A percentile compares a stretch with the other conserved stretches of the same genome.
phyloP scores from a whole-genome alignment of 2,888 invertebrate species.

The Catocala sponsa region DNA sequence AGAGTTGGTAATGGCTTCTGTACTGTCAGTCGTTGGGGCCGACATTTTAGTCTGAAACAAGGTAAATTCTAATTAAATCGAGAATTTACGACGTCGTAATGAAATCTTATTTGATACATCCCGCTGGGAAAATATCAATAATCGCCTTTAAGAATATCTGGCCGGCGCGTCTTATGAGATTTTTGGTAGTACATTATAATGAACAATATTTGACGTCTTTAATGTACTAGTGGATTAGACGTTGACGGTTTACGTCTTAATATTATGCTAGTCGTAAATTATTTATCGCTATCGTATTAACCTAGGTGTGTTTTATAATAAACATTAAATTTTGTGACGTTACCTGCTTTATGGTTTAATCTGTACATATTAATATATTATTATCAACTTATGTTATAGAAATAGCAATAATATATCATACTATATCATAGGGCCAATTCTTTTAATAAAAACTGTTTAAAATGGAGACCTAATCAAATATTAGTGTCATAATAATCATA shows the following conservation, averaged over 20 bases:
- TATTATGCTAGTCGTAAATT: constrained; percentile 28
- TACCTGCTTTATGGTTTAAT: constrained; percentile 2
- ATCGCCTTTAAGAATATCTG: constrained; percentile 20
- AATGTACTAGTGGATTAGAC: constrained; percentile 28
- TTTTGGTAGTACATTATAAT: constrained; percentile 28
- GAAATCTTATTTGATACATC: constrained; percentile 19
- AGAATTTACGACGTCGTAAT: constrained; percentile 1
- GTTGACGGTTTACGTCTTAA: constrained; percentile 26
- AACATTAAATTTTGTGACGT: constrained; percentile 17
- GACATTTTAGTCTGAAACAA: constrained; percentile 83
- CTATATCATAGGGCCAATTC: too few relatives aligned
- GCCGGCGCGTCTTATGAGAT: constrained; percentile 19
- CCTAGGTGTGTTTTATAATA: constrained; percentile 25
- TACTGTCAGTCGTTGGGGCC: constrained; percentile 84
- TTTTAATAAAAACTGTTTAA: too few relatives aligned
- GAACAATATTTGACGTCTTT: constrained; percentile 35
- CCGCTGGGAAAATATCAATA: constrained; percentile 20
- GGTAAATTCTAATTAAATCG: constrained; percentile 19
- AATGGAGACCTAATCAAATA: too few relatives aligned
- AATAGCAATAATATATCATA: too few relatives aligned
- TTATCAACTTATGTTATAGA: too few relatives aligned
- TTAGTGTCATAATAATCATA: too few relatives aligned
- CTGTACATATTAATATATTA: too few relatives aligned
- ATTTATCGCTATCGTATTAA: constrained; percentile 40
- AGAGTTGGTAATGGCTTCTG: constrained; percentile 88